Conservation (phyloP, 2,888 invertebrate genomes). For the Chaitophorus viminalis region DNA sequence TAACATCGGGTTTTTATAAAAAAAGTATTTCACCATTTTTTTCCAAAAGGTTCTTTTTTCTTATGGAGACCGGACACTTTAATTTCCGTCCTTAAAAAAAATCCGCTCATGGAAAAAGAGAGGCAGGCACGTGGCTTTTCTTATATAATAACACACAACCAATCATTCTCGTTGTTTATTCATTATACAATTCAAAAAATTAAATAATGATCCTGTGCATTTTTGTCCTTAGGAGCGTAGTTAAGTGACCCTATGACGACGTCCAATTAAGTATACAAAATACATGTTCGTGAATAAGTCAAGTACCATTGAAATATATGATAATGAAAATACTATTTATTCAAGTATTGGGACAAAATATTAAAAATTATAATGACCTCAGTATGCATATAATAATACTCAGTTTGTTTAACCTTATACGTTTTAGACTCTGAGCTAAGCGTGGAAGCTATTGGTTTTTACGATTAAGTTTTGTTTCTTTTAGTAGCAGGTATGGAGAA, state of each 20-base stretch:
- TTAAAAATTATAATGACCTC: slow-evolving; percentile 39
- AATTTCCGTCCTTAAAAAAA: slow-evolving; percentile 57
- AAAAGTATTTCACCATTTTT: slow-evolving; percentile 48
- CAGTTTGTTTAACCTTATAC: not conserved
- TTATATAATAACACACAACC: slow-evolving; percentile 42
- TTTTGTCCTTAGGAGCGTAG: slow-evolving; percentile 33
- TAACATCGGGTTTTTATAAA: slow-evolving; percentile 40
- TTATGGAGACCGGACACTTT: slow-evolving; percentile 56
- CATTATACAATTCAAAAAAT: slow-evolving; percentile 54
- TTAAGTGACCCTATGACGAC: slow-evolving; percentile 49
- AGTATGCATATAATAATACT: slow-evolving; percentile 10
- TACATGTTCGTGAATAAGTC: slow-evolving; percentile 38
- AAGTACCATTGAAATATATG: slow-evolving; percentile 53
- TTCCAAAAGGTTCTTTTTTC: slow-evolving; percentile 46
- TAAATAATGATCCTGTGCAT: slow-evolving; percentile 54
- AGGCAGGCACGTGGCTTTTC: slow-evolving; percentile 44
- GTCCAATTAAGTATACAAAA: slow-evolving; percentile 56
- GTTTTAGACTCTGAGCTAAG: not conserved
- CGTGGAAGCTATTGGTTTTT: not conserved
- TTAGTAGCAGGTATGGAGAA: not conserved
- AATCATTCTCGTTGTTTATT: slow-evolving; percentile 58
- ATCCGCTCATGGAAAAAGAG: slow-evolving; percentile 34
- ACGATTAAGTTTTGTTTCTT: not conserved
- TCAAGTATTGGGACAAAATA: slow-evolving; percentile 55
- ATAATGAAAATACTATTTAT: slow-evolving; percentile 46